Evolutionary conservation across 2,888 invertebrate genomes (phyloP).

Genomic region (Drosophila diplacantha): DNA sequence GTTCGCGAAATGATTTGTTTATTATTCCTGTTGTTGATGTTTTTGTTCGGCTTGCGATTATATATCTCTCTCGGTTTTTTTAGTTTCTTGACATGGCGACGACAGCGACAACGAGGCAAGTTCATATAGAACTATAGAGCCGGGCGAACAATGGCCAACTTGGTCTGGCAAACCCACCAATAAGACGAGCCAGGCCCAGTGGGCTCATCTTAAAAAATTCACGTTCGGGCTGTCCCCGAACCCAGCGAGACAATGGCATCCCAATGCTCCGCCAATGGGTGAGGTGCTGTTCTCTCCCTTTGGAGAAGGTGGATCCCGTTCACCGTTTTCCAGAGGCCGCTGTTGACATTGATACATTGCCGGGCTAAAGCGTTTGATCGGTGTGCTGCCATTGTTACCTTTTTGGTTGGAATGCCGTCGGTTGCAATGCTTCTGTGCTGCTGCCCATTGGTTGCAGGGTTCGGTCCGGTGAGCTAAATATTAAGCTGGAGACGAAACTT

Average conservation of each 20-base stretch:
- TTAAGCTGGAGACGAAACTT: not conserved
- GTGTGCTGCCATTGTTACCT: constrained; percentile 64
- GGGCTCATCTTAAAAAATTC: constrained; percentile 51
- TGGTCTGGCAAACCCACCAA: constrained; percentile 47
- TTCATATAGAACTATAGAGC: constrained; percentile 46
- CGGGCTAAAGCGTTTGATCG: constrained; percentile 60
- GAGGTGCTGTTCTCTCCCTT: constrained; percentile 25
- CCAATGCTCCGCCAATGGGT: constrained; percentile 37
- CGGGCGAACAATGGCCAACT: constrained; percentile 59
- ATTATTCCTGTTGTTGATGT: constrained; percentile 70
- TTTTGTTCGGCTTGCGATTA: constrained; percentile 68
- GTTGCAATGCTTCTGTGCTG: constrained; percentile 9
- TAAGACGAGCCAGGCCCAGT: constrained; percentile 54
- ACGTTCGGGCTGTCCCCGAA: constrained; percentile 57
- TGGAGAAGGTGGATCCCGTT: constrained; percentile 52
- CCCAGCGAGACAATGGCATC: constrained; percentile 56
- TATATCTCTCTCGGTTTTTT: constrained; percentile 32
- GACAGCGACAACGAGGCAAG: constrained; percentile 43
- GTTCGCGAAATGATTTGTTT: constrained; percentile 63
- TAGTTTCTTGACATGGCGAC: constrained; percentile 47
- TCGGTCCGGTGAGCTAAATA: not conserved
- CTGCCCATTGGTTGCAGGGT: constrained; percentile 21
- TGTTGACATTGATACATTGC: constrained; percentile 70
- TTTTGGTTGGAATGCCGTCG: constrained; percentile 33
- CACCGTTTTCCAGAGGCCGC: constrained; percentile 20